phyloP scores from a whole-genome alignment of 2,113 vertebrate species.

The Kryptolebias marmoratus region DNA sequence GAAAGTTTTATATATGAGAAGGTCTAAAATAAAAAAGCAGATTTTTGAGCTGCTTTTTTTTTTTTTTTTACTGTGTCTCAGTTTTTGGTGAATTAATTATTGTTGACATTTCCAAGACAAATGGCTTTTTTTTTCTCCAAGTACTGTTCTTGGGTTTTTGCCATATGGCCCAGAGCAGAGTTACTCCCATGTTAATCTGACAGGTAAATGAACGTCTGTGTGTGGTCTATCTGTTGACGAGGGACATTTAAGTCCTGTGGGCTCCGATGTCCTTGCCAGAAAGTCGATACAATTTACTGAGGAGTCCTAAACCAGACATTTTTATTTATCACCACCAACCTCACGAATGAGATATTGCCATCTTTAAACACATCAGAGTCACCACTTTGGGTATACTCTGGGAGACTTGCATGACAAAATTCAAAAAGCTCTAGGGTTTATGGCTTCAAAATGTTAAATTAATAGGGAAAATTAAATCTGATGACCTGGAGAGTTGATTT shows the following conservation, averaged over 20 bases:
- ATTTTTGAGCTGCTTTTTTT: slow-evolving; percentile 9
- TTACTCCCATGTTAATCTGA: slow-evolving; percentile 75
- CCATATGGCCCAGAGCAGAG: slow-evolving; percentile 70
- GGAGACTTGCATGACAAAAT: slow-evolving; percentile 17
- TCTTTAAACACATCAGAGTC: slow-evolving; percentile 39
- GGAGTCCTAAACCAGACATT: slow-evolving; percentile 56
- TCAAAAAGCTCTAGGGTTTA: slow-evolving; percentile 30
- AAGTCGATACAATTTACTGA: slow-evolving; percentile 69
- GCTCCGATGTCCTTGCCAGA: slow-evolving; percentile 75
- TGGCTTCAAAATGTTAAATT: slow-evolving; percentile 44
- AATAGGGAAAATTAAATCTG: slow-evolving; percentile 30
- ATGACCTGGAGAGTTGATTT: slow-evolving; percentile 39
- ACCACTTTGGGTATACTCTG: neutral
- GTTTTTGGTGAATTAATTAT: slow-evolving; percentile 51
- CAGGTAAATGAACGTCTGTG: slow-evolving; percentile 78
- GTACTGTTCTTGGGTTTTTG: slow-evolving; percentile 63
- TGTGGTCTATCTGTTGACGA: slow-evolving; percentile 72
- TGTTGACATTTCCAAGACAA: slow-evolving; percentile 45
- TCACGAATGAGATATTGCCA: slow-evolving; percentile 57
- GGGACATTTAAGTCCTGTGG: slow-evolving; percentile 71
- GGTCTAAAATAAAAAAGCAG: slow-evolving; percentile 29
- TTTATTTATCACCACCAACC: slow-evolving; percentile 48
- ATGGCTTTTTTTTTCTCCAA: slow-evolving; percentile 58
- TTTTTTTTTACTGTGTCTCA: slow-evolving; percentile 21
- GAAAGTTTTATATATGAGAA: neutral